phyloP scores from a whole-genome alignment of 1,140 invertebrate species.

The Lepidurus arcticus region DNA sequence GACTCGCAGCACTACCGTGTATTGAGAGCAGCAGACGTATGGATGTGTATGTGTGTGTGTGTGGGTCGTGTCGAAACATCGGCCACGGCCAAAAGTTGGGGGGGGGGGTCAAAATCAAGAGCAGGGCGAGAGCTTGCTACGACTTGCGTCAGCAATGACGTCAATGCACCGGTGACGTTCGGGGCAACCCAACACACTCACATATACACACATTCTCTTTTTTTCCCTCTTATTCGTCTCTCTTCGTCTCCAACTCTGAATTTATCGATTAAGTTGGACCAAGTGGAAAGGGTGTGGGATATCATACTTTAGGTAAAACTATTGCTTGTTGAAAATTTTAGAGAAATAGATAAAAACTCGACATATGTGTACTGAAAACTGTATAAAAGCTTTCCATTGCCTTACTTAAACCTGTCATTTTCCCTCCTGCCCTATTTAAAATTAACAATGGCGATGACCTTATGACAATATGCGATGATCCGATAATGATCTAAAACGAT shows the following conservation, averaged over 20 bases:
- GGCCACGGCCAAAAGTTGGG: not conserved
- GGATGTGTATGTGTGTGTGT: not conserved
- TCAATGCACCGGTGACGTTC: constrained; percentile 28
- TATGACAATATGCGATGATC: no score
- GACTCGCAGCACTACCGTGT: not conserved
- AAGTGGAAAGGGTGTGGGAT: not conserved
- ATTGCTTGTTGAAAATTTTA: not conserved
- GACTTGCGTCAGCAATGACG: constrained; percentile 32
- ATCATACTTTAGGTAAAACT: not conserved
- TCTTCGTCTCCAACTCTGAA: not conserved
- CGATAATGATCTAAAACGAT: no score
- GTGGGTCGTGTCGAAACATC: constrained; percentile 2
- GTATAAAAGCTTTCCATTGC: no score
- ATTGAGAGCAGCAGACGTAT: constrained; percentile 13
- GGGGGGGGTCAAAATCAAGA: constrained; percentile 16
- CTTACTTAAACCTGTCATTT: no score
- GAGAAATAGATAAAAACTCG: no score
- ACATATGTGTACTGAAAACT: no score
- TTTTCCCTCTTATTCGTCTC: not conserved
- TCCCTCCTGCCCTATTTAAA: no score
- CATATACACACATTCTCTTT: not conserved
- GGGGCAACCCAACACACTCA: constrained; percentile 15
- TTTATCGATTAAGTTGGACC: not conserved
- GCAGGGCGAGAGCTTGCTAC: not conserved
- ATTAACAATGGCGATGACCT: no score